Base-by-base conservation (phyloP, 92 coral and sea anemone species). In the Zoanthus gigantus region DNA sequence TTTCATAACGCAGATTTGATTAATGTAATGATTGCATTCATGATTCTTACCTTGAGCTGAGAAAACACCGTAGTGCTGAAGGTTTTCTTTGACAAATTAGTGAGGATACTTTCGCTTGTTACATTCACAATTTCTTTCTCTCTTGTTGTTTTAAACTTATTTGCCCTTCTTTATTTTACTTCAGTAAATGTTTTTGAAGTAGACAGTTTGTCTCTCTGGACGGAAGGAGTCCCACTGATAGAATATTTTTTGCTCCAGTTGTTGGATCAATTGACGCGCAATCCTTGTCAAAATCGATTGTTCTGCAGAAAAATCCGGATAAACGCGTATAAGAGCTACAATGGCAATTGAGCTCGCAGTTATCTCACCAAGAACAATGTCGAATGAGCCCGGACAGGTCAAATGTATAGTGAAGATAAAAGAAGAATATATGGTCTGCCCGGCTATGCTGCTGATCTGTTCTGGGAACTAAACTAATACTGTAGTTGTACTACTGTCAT, bases 271-370 rank as follows among this genome's bases (percentile, higher is more conserved):
- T 81, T 81, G 85, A 63, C 75, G 73, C 75, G 46, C 85, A 81
- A 44, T 81, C 85, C 85, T 46, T 68, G 85, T 69, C 85, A 81
- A 81, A 81, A 66, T 81, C 75, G 52, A 65, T 46, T 81, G 85
- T 81, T 81, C 30, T 73, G 66, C 60, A 81, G 74, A 44, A 65
- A 69, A 81, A 23, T 66, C 85, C 85, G 75, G 63, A 81, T 66
- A 74, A 81, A 17, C 74, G 60, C 47, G 14, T 30, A 29, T 77
- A 47, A 65, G 13, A 45, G 9, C 63, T 28, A 42, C 47, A 65
- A 30, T 32, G 23, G 53, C 42, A 45, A 46, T 46, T 5, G 18
- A 18, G 42, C 75, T 34, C 45, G 61, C 31, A 75, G 85, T 65
- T 66, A 65, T 66, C 31, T 12, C 23, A 66, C 85, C 65, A 66